Conservation (phyloP, 2,113 vertebrate genomes). For the Lynx canadensis region DNA sequence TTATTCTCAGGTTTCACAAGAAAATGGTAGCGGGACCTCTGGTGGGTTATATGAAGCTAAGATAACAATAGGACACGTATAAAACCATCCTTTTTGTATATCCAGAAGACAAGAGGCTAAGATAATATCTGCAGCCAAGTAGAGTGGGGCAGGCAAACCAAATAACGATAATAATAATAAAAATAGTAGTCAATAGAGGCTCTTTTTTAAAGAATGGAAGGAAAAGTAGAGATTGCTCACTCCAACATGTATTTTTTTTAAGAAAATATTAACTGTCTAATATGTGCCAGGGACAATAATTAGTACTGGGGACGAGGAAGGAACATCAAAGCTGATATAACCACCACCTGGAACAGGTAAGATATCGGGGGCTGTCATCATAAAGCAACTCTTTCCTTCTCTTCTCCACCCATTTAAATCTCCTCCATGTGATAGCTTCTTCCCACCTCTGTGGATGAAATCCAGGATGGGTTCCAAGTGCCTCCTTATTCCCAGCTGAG, state of each 20-base stretch:
- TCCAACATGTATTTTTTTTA: neutral
- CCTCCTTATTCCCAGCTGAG: neutral
- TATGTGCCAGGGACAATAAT: neutral
- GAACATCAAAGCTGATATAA: rapidly evolving
- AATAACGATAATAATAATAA: too few relatives aligned
- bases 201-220: neutral
- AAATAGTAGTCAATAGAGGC: too few relatives aligned
- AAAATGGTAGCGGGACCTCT: neutral
- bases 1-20: neutral
- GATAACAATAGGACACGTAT: rapidly evolving
- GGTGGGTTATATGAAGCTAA: neutral
- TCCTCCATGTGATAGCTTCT: rapidly evolving
- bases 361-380: too few relatives aligned
- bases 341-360: rapidly evolving
- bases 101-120: neutral
- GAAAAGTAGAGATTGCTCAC: neutral
- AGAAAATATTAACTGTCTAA: too few relatives aligned
- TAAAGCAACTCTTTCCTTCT: neutral
- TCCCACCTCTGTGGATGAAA: neutral
- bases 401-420: neutral
- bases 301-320: neutral
- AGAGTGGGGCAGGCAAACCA: neutral
- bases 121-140: too few relatives aligned
- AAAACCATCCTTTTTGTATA: neutral
- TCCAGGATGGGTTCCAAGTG: rapidly evolving